A percentile compares a stretch with the other conserved stretches of the same genome.
Evolutionary conservation across 2,113 vertebrate genomes (phyloP).

Genomic region (Microcebus ravelobensis): DNA sequence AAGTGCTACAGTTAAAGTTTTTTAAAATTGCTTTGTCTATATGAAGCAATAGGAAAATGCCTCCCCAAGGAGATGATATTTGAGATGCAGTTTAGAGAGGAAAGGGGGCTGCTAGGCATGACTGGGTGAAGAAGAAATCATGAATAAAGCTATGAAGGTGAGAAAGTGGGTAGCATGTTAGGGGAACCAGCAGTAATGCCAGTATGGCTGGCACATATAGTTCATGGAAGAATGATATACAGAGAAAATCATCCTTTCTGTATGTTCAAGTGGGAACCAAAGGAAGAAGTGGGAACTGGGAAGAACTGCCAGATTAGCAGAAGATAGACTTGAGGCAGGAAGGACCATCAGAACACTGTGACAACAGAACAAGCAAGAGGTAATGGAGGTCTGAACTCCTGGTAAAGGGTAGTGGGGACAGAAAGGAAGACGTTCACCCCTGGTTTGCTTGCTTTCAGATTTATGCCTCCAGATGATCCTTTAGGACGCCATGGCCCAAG

Average conservation of each 20-base stretch:
- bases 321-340: background rate
- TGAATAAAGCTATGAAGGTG: constrained; percentile 43
- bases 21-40: constrained; percentile 29
- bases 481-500: constrained; percentile 97
- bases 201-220: background rate
- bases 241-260: constrained; percentile 11
- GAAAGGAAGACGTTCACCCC: constrained; percentile 30
- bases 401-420: background rate
- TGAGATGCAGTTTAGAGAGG: constrained; percentile 42
- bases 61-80: constrained; percentile 31
- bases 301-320: background rate
- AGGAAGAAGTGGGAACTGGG: background rate
- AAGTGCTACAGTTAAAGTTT: constrained; percentile 29
- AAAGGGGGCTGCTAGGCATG: background rate
- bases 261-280: background rate
- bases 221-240: background rate
- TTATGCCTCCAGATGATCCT: constrained; percentile 99
- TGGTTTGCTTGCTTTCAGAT: constrained; percentile 85
- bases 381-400: background rate
- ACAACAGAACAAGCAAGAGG: background rate
- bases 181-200: background rate
- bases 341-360: constrained; percentile 14
- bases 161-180: background rate
- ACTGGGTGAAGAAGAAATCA: background rate
- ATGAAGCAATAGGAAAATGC: constrained; percentile 21